These are phyloP conservation scores for Chlorocebus sabaeus DNA, from an alignment of 2,113 vertebrate genomes.

Conservation along the genomic window DNA sequence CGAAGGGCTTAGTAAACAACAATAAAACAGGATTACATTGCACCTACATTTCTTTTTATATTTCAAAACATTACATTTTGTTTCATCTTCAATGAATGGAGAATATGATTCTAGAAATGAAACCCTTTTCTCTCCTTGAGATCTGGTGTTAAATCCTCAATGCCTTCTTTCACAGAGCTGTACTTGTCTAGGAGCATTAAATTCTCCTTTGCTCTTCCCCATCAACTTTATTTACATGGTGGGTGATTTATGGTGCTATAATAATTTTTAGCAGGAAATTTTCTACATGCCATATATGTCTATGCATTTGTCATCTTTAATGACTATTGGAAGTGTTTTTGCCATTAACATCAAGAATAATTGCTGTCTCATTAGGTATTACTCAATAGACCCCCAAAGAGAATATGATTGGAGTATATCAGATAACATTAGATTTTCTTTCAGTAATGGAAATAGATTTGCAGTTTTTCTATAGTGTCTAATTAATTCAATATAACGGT, in stretches of 20 bases:
- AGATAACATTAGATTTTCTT: conserved; percentile 60
- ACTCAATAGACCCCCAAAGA: conserved; percentile 47
- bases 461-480: conserved; percentile 26
- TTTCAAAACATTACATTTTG: not conserved
- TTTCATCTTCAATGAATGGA: not conserved
- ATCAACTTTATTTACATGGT: conserved; percentile 49
- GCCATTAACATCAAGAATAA: conserved; percentile 57
- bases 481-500: conserved; percentile 57
- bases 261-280: conserved; percentile 35
- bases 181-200: conserved; percentile 8
- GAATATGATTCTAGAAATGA: not conserved
- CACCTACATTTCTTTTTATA: not conserved
- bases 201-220: conserved; percentile 26
- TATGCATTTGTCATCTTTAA: conserved; percentile 36
- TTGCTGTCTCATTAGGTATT: conserved; percentile 34
- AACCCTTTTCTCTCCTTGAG: not conserved
- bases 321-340: conserved; percentile 42
- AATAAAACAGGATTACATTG: not conserved
- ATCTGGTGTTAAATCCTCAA: not conserved
- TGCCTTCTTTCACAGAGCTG: not conserved
- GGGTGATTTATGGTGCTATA: conserved; percentile 59
- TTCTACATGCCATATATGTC: conserved; percentile 1
- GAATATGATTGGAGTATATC: conserved; percentile 44
- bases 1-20: not conserved
- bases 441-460: conserved; percentile 63